Evolutionary conservation across 1,140 invertebrate genomes (phyloP).

Genomic region (Triops longicaudatus): DNA sequence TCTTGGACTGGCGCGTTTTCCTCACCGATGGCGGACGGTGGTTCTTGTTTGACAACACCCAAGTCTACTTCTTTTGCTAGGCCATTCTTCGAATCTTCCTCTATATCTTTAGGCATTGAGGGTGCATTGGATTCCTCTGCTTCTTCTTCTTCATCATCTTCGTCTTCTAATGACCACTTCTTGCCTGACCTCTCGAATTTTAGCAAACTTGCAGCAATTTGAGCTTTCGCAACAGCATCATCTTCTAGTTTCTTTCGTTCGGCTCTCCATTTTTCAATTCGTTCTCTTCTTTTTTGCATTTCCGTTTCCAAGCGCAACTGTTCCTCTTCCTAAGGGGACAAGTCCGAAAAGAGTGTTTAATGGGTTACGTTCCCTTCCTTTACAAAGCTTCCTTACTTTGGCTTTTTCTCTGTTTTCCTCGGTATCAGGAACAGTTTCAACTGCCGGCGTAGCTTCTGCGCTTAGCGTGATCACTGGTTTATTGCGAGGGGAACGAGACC

Average conservation of each 20-base stretch:
- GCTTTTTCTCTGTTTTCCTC: background rate
- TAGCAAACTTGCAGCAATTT: constrained; percentile 44
- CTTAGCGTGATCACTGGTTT: background rate
- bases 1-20: constrained; percentile 37
- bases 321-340: constrained; percentile 43
- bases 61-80: constrained; percentile 36
- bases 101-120: background rate
- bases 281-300: constrained; percentile 91
- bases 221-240: constrained; percentile 61
- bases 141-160: constrained; percentile 66
- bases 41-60: constrained; percentile 23
- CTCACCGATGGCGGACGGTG: background rate
- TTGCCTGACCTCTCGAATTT: constrained; percentile 46
- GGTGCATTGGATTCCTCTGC: constrained; percentile 37
- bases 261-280: constrained; percentile 84
- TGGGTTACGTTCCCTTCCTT: background rate
- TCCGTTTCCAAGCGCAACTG: constrained; percentile 84
- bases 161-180: constrained; percentile 88
- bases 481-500: background rate
- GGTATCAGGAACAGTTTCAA: background rate
- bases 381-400: background rate
- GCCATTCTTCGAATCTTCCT: constrained; percentile 28
- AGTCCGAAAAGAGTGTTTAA: background rate
- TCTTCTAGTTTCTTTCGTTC: constrained; percentile 78
- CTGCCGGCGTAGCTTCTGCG: constrained; percentile 1